Evolutionary conservation across 2,888 invertebrate genomes (phyloP).

Genomic region (Cosmorhoe ocellata): DNA sequence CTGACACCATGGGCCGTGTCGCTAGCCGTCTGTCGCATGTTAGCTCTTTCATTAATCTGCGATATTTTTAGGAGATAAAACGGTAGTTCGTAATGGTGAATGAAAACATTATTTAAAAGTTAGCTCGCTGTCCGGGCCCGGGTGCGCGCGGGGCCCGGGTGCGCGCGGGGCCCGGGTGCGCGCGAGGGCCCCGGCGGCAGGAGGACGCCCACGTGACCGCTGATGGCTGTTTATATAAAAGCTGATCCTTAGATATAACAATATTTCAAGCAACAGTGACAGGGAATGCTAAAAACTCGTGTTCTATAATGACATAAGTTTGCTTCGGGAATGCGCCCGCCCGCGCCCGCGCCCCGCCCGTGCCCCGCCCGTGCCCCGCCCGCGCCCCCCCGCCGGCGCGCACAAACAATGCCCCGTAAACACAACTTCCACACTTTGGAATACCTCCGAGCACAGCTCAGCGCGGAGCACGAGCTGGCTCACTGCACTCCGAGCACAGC

Average conservation of each 20-base stretch:
- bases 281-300: slow-evolving; percentile 3
- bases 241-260: background rate
- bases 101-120: too few relatives aligned
- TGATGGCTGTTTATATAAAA: background rate
- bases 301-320: slow-evolving; percentile 20
- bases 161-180: too few relatives aligned
- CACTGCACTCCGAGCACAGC: too few relatives aligned
- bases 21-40: background rate
- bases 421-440: background rate
- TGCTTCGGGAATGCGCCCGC: slow-evolving; percentile 7
- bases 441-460: too few relatives aligned
- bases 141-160: too few relatives aligned
- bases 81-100: too few relatives aligned
- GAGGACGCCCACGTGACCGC: background rate
- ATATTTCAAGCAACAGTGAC: background rate
- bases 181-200: too few relatives aligned
- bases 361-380: too few relatives aligned
- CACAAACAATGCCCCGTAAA: slow-evolving; percentile 9
- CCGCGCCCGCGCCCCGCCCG: background rate
- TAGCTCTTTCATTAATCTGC: background rate
- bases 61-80: background rate
- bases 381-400: background rate
- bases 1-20: too few relatives aligned
- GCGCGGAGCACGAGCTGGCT: too few relatives aligned
- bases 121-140: too few relatives aligned